Evolutionary conservation across 2,888 invertebrate genomes (phyloP).

Genomic region (Drosophila imparisetae): DNA sequence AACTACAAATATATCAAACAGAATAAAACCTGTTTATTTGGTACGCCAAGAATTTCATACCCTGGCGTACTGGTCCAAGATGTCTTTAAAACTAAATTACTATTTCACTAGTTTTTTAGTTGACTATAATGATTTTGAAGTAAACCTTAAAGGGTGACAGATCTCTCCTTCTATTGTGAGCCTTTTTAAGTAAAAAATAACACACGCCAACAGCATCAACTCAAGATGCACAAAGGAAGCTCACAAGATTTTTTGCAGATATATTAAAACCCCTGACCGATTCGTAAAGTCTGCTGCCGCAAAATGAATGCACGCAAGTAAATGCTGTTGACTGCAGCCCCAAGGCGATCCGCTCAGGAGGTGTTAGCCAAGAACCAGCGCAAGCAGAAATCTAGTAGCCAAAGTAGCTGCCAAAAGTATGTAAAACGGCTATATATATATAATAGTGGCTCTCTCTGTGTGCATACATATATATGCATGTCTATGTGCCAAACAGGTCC

Average conservation of each 20-base stretch:
- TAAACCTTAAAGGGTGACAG: background rate
- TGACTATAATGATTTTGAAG: background rate
- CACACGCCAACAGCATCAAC: constrained; percentile 17
- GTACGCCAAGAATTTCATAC: background rate
- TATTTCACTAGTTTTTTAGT: background rate
- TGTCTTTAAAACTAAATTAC: background rate
- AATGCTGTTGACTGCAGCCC: constrained; percentile 62
- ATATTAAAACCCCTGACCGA: background rate
- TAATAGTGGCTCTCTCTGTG: constrained; percentile 4
- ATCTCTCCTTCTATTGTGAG: background rate
- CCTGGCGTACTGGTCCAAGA: background rate
- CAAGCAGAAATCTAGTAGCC: constrained; percentile 45
- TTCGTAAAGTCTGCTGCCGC: constrained; percentile 10
- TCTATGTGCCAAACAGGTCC: constrained; percentile 33
- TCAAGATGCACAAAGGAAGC: constrained; percentile 28
- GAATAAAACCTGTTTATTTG: background rate
- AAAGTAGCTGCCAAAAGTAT: constrained; percentile 57
- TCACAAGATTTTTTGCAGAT: constrained; percentile 19
- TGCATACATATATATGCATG: constrained; percentile 30
- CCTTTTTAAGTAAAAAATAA: constrained; percentile 14
- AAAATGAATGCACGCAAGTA: constrained; percentile 63
- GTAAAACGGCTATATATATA: constrained; percentile 51
- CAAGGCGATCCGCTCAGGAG: constrained; percentile 43
- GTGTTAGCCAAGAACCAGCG: constrained; percentile 32
- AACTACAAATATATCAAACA: constrained; percentile 39